A percentile compares a stretch with the other conserved stretches of the same genome.
Conservation (phyloP, 2,888 invertebrate genomes). For the Diplazon laetatorius region DNA sequence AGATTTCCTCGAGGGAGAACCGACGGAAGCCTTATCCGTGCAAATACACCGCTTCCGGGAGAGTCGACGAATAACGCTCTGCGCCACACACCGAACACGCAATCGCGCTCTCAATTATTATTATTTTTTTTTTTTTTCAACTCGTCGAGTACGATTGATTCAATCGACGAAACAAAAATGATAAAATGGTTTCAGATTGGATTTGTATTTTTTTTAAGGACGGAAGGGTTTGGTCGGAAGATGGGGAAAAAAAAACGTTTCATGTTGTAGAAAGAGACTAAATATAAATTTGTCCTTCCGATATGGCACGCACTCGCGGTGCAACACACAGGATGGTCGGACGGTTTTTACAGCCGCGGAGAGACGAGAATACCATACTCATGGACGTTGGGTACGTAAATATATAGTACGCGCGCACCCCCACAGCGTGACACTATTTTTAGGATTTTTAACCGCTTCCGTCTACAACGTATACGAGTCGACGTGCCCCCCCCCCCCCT, state of each 20-base stretch:
- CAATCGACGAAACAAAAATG: not conserved
- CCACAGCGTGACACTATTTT: constrained; percentile 58
- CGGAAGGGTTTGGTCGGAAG: no score
- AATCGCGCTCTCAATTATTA: constrained; percentile 26
- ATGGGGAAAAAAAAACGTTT: not conserved
- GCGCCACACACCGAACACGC: constrained; percentile 2
- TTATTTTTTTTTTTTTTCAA: no score
- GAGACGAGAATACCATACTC: constrained; percentile 44
- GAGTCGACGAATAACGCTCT: constrained; percentile 24
- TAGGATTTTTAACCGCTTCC: constrained; percentile 61
- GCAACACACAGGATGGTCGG: constrained; percentile 1
- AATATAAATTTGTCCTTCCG: constrained; percentile 57
- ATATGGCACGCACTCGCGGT: constrained; percentile 22
- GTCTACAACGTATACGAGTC: constrained; percentile 9
- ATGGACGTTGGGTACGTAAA: constrained; percentile 52
- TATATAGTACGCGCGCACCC: constrained; percentile 39
- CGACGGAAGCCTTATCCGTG: constrained; percentile 65
- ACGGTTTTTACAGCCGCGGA: constrained; percentile 25
- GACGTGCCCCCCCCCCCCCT: no score
- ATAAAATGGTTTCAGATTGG: not conserved
- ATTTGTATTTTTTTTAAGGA: constrained; percentile 26
- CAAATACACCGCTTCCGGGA: constrained; percentile 66
- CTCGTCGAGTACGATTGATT: no score
- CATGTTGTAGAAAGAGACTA: constrained; percentile 37
- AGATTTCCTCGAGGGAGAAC: constrained; percentile 48